phyloP scores from a whole-genome alignment of 2,113 vertebrate genomes.

The Leucosticte australis region DNA sequence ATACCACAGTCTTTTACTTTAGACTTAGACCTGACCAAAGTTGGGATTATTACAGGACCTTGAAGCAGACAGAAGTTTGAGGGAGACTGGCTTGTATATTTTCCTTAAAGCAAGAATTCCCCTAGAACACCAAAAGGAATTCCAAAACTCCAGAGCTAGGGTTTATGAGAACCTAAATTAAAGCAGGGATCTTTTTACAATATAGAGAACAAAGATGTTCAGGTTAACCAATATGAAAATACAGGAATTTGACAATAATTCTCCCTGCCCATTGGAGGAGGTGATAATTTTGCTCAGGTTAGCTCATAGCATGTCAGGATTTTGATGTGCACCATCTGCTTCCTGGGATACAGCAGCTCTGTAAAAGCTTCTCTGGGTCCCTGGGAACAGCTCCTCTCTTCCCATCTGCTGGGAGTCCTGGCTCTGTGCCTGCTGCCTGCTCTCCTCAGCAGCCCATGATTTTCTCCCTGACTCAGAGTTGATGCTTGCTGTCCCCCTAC shows the following conservation, averaged over 20 bases:
- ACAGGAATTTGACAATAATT: background rate
- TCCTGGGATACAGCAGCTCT: background rate
- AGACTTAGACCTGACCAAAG: background rate
- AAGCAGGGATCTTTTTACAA: background rate
- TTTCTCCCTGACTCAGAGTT: background rate
- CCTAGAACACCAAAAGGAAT: background rate
- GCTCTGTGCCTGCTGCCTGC: background rate
- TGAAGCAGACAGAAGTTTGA: background rate
- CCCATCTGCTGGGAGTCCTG: background rate
- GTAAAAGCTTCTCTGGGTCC: background rate
- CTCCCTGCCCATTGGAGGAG: background rate
- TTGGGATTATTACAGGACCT: background rate
- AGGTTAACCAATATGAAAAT: background rate
- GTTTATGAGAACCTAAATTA: background rate
- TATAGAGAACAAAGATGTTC: background rate
- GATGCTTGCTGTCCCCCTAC: background rate
- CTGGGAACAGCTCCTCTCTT: background rate
- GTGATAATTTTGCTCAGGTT: background rate
- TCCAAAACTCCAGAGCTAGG: background rate
- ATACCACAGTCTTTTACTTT: background rate
- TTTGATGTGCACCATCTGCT: background rate
- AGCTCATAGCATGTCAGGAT: background rate
- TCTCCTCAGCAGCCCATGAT: background rate
- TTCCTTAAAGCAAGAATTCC: background rate
- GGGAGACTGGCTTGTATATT: background rate